Percentiles rank a stretch among this genome's conserved stretches.
phyloP scores from a whole-genome alignment of 2,888 invertebrate species.

The Cheilosia pagana region DNA sequence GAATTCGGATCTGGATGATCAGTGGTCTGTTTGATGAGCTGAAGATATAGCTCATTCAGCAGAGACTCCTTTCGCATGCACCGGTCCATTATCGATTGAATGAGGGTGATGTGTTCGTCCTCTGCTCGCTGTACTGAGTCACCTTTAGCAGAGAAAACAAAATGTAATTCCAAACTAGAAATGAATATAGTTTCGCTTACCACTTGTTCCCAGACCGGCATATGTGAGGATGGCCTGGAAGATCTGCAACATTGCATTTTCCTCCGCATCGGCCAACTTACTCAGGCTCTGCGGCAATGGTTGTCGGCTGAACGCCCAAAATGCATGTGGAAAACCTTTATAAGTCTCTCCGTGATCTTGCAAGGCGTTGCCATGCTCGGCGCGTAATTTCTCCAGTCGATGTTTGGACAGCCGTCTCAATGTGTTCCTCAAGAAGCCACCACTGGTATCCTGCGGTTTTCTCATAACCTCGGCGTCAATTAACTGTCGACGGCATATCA shows the following conservation, averaged over 20 bases:
- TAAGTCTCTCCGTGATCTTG: constrained; percentile 92
- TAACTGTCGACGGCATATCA: constrained; percentile 91
- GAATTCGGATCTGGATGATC: constrained; percentile 95
- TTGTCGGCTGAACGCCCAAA: constrained; percentile 95
- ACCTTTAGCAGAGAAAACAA: constrained; percentile 80
- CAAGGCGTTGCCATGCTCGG: constrained; percentile 86
- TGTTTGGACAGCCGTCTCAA: constrained; percentile 93
- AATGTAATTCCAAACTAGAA: background rate
- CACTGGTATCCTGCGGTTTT: constrained; percentile 92
- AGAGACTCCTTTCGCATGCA: constrained; percentile 95
- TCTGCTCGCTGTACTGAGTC: constrained; percentile 89
- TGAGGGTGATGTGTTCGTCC: constrained; percentile 94
- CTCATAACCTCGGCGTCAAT: constrained; percentile 92
- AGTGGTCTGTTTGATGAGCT: constrained; percentile 96
- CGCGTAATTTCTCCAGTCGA: constrained; percentile 90
- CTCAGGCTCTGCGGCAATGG: constrained; percentile 92
- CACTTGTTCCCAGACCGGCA: constrained; percentile 91
- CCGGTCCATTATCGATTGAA: constrained; percentile 94
- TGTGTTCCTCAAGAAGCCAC: constrained; percentile 95
- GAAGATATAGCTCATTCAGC: constrained; percentile 94
- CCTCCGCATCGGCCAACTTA: constrained; percentile 92
- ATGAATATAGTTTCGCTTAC: constrained; percentile 74
- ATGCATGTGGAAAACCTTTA: constrained; percentile 93
- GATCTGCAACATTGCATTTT: constrained; percentile 93
- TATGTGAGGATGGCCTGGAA: constrained; percentile 95